Evolutionary conservation across 2,113 vertebrate species (phyloP), one percentile per base, ranked within the genome.

Genomic region (Callopanchax toddi): DNA sequence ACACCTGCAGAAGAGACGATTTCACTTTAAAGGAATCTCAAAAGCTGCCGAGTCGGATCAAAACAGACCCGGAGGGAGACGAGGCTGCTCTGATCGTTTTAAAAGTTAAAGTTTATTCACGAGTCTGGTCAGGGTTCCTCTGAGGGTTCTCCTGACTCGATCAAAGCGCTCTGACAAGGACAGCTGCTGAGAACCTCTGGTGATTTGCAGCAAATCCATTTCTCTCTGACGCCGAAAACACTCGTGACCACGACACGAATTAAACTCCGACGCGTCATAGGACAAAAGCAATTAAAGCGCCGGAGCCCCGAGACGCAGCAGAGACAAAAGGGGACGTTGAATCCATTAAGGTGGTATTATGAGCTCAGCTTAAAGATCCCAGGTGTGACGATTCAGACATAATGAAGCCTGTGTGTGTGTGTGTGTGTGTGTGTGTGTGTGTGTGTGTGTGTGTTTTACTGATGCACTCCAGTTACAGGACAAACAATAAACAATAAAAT

Each of bases 1-100:
- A 98, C 0, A 98, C 93, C 97, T 99, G 90, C 0, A 39, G 39
- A 15, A 20, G 21, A 56, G 3, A 10, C n/a, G 16, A n/a, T 6
- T 9, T n/a, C 25, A 26, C 5, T 6, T 15, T 11, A 13, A 23
- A 48, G 12, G 9, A 46, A 46, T 21, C 2, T n/a, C n/a, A n/a
- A n/a, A n/a, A n/a, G n/a, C n/a, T n/a, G n/a, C n/a, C n/a, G n/a
- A n/a, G n/a, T n/a, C n/a, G n/a, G n/a, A n/a, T n/a, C n/a, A n/a
- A n/a, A 21, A 21, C 2, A 32, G 29, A 32, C 8, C 29, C 29
- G 29, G 8, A 32, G 29, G 29, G 8, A 8, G 8, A 32, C 29
- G 29, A 32, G 29, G 29, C 29, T 32, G 29, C 29, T 32, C 29
- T 5, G 29, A 32, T 32, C n/a, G n/a, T 32, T 5, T 32, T 5